Evolutionary conservation across 2,888 invertebrate species (phyloP), one percentile per base, ranked within the genome.

Genomic region (Boloria euphrosyne): DNA sequence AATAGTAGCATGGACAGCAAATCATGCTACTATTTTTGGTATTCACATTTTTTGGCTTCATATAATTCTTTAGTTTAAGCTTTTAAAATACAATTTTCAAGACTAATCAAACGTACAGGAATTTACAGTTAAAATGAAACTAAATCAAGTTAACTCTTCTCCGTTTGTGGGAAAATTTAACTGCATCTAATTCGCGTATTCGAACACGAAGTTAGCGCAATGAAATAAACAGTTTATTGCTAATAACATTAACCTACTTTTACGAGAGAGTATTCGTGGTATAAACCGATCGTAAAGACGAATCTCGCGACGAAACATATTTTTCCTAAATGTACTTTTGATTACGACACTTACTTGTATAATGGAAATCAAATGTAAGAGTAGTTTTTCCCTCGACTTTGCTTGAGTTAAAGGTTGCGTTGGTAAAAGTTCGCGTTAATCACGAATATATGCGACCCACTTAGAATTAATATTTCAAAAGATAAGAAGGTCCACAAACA

Each of bases 201-300:
- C 52, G 57, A n/a, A 57, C 27, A 46, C 46, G 46, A 59, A 50
- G 31, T 38, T 38, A 14, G 49, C 53, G 65, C 72, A 71, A 67
- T 68, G 66, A 66, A 69, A 69, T 71, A 69, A 72, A 68, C 73
- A 68, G 72, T 74, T 75, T 74, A 74, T 75, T 69, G 68, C 71
- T 70, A 64, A 70, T 72, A 71, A 70, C 71, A 67, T 74, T 66
- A 69, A 74, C 72, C 65, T 50, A 57, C 58, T 70, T 74, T 74
- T 72, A 73, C 69, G 71, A 71, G 58, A 63, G 71, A 66, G 62
- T 63, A 69, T 71, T 73, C 53, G 71, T 58, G 71, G 67, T 69
- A 62, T 62, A 64, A 59, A 67, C 49, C 31, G 65, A 53, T 72
- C 73, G 55, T 74, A 73, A 74, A 73, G 52, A 54, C 52, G 62